Percentiles rank a stretch among this genome's conserved stretches.
Conservation (phyloP, 2,113 vertebrate genomes). For the Nothocercus nigrocapillus region DNA sequence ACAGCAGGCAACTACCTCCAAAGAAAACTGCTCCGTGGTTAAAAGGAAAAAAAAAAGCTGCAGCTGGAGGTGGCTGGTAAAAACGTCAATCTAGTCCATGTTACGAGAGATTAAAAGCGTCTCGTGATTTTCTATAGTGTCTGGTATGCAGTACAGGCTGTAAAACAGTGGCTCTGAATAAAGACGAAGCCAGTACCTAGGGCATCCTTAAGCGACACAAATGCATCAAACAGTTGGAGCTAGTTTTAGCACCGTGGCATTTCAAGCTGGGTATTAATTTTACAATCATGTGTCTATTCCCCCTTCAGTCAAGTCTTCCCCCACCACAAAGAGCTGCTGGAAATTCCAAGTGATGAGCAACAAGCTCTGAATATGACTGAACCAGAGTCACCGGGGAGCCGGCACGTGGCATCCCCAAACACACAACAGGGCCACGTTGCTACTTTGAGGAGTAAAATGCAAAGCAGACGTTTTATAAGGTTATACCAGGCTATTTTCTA, state of each 20-base stretch:
- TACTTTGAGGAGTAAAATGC: neutral
- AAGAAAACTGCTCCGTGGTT: neutral
- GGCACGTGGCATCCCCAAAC: neutral
- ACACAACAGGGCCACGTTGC: neutral
- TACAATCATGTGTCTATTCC: conserved; percentile 19
- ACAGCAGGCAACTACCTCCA: neutral
- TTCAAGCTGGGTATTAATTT: neutral
- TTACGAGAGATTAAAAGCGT: neutral
- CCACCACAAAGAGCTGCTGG: neutral
- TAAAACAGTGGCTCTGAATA: neutral
- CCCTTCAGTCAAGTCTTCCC: conserved; percentile 14
- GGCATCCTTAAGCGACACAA: conserved; percentile 36
- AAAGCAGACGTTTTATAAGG: neutral
- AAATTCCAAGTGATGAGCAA: conserved; percentile 41
- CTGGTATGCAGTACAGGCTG: conserved; percentile 15
- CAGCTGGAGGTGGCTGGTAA: neutral
- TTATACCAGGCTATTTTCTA: neutral
- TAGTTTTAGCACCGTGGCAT: neutral
- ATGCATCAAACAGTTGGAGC: neutral
- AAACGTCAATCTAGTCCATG: neutral
- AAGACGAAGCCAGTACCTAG: neutral
- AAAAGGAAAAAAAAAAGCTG: neutral
- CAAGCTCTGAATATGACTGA: conserved; percentile 11
- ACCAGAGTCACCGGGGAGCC: neutral
- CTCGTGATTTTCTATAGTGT: neutral